A percentile compares a stretch with the other conserved stretches of the same genome.
These are phyloP conservation scores for Drosophila equinoxialis DNA, from an alignment of 1,140 invertebrate species.

Conservation along the genomic window DNA sequence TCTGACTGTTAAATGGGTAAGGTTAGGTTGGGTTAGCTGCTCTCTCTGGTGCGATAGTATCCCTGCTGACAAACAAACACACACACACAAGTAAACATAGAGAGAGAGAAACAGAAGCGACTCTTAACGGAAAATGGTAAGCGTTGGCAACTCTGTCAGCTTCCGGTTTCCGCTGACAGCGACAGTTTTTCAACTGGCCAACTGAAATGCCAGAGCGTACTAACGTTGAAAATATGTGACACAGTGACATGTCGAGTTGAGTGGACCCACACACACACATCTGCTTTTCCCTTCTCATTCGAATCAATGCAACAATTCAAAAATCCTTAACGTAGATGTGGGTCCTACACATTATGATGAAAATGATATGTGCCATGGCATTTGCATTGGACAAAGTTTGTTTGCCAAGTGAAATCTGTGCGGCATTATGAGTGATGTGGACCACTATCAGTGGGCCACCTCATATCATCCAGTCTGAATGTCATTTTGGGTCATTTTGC, in stretches of 20 bases:
- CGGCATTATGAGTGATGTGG: not conserved
- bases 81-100: too few relatives aligned
- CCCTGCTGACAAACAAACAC: slow-evolving; percentile 12
- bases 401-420: slow-evolving; percentile 3
- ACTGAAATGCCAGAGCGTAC: slow-evolving; percentile 15
- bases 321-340: not conserved
- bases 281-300: not conserved
- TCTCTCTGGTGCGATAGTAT: not conserved
- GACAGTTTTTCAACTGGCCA: slow-evolving; percentile 43
- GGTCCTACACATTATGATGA: not conserved
- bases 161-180: slow-evolving; percentile 62
- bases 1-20: slow-evolving; percentile 45
- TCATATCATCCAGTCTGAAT: not conserved
- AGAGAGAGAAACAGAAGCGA: not conserved
- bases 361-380: slow-evolving; percentile 9
- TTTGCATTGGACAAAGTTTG: not conserved
- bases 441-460: not conserved
- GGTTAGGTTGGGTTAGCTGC: slow-evolving; percentile 6
- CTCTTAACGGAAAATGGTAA: slow-evolving; percentile 48
- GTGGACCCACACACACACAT: not conserved
- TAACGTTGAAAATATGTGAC: slow-evolving; percentile 39
- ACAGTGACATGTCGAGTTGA: slow-evolving; percentile 22
- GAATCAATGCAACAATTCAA: not conserved
- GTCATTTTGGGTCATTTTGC: not conserved
- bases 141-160: slow-evolving; percentile 59